Evolutionary conservation across 2,113 vertebrate species (phyloP).

Genomic region (Sphyrna mokarran): DNA sequence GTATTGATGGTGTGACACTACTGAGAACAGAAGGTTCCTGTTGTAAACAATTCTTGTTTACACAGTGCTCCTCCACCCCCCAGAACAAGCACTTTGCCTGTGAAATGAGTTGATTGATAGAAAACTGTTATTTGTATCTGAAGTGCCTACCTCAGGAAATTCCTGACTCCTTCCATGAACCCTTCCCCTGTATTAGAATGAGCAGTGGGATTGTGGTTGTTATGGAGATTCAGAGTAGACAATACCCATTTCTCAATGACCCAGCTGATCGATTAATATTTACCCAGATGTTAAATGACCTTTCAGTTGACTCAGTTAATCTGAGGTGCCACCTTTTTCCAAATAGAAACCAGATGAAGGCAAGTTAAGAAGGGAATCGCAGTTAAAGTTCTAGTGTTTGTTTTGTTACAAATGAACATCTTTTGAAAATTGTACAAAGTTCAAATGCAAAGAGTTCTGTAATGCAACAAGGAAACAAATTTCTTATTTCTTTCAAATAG

Average conservation of each 20-base stretch:
- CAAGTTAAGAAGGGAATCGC: neutral
- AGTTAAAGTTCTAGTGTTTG: neutral
- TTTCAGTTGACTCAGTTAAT: constrained; percentile 26
- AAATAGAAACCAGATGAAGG: constrained; percentile 27
- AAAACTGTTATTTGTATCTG: neutral
- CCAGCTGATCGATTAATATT: constrained; percentile 26
- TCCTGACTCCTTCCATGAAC: neutral
- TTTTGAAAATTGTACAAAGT: neutral
- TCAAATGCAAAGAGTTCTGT: neutral
- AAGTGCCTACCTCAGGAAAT: neutral
- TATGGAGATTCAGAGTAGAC: neutral
- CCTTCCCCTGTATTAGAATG: neutral
- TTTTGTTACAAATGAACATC: neutral
- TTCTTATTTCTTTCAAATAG: neutral
- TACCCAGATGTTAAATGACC: constrained; percentile 19
- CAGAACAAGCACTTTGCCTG: neutral
- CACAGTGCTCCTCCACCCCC: neutral
- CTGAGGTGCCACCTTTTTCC: constrained; percentile 17
- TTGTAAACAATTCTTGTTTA: neutral
- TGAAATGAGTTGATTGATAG: neutral
- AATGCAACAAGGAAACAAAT: neutral
- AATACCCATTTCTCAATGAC: neutral
- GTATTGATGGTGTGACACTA: neutral
- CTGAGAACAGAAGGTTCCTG: neutral
- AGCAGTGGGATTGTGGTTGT: neutral